Evolutionary conservation across 2,113 vertebrate species (phyloP).

Genomic region (Mobula birostris): DNA sequence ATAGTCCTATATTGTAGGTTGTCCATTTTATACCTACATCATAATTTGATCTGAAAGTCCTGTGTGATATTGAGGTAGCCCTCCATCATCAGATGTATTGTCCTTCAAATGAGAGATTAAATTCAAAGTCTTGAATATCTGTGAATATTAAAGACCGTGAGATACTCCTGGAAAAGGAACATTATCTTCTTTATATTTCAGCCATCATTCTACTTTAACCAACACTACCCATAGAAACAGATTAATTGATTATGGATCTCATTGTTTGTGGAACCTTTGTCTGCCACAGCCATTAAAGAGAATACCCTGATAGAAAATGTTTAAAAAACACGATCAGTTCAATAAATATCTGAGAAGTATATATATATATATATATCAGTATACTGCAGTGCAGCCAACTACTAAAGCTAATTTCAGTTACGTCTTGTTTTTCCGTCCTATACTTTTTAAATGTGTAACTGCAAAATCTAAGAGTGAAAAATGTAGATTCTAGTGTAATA

Average conservation of each 20-base stretch:
- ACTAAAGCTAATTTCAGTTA: neutral
- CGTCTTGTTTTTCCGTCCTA: neutral
- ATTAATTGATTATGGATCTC: neutral
- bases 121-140: neutral
- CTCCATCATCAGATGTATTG: neutral
- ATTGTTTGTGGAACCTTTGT: neutral
- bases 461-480: neutral
- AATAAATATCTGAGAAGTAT: neutral
- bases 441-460: neutral
- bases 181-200: neutral
- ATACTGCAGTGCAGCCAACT: neutral
- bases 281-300: too few relatives aligned
- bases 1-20: neutral
- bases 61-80: neutral
- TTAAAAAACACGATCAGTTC: neutral
- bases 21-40: neutral
- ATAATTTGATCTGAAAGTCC: neutral
- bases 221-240: neutral
- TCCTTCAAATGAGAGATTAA: neutral
- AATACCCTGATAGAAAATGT: too few relatives aligned
- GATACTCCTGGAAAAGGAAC: neutral
- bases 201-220: neutral
- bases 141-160: neutral
- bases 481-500: neutral
- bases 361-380: neutral